Conservation (phyloP, 2,797 vertebrate genomes). For the Acropternis orthonyx region DNA sequence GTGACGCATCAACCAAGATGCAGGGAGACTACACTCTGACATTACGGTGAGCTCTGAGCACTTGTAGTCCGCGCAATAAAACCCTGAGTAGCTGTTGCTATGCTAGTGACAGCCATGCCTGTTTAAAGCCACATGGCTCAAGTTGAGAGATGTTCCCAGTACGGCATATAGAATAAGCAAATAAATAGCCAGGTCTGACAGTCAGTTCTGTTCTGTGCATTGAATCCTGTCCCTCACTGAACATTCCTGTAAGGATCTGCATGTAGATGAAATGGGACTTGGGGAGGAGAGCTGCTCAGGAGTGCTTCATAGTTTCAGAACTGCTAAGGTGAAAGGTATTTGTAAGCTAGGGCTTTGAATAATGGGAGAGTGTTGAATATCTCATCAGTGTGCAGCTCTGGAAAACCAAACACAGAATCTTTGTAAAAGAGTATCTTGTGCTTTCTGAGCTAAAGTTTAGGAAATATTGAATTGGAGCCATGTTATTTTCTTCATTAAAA, state of each 20-base stretch:
- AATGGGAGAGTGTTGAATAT: background rate
- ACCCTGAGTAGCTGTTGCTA: background rate
- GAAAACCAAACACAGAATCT: background rate
- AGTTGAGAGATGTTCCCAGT: background rate
- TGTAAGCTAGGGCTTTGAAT: background rate
- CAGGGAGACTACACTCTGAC: slow-evolving; percentile 97
- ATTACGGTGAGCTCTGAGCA: slow-evolving; percentile 79
- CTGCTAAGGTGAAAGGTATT: background rate
- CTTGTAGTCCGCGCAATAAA: background rate
- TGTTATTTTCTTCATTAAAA: slow-evolving; percentile 26
- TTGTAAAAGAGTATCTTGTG: background rate
- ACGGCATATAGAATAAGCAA: background rate
- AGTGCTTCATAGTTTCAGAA: background rate
- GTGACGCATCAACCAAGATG: slow-evolving; percentile 94
- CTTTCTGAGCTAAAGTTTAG: slow-evolving; percentile 14
- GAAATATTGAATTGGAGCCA: background rate
- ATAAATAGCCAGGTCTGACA: background rate
- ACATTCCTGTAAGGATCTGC: background rate
- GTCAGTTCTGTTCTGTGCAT: background rate
- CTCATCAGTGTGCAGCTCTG: background rate
- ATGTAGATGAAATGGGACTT: background rate
- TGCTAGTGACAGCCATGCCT: background rate
- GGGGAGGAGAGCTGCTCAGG: background rate
- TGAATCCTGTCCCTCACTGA: background rate
- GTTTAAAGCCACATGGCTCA: background rate